phyloP scores from a whole-genome alignment of 2,113 vertebrate genomes.

The Mastomys coucha region DNA sequence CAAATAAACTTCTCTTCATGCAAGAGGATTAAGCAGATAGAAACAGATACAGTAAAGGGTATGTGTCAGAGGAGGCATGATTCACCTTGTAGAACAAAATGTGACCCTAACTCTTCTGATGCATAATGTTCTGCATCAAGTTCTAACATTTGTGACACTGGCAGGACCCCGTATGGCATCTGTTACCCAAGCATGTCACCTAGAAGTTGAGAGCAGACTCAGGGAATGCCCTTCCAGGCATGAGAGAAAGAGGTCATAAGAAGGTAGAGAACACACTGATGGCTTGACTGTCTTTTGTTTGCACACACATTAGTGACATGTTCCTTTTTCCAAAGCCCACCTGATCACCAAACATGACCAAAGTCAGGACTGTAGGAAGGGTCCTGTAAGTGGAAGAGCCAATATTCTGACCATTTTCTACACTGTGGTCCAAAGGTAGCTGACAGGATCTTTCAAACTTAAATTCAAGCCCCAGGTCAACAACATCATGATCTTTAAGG shows the following conservation, averaged over 20 bases:
- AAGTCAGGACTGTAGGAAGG: not conserved
- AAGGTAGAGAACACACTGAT: not conserved
- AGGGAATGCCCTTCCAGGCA: not conserved
- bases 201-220: not conserved
- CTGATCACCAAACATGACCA: not conserved
- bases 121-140: not conserved
- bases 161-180: not conserved
- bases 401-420: not conserved
- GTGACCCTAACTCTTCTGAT: not conserved
- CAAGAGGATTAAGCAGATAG: not conserved
- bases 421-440: not conserved
- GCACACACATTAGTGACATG: not conserved
- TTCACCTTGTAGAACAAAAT: not conserved
- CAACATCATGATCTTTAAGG: not conserved
- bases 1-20: constrained; percentile 2
- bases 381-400: not conserved
- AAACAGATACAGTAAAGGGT: not conserved
- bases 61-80: not conserved
- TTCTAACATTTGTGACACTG: not conserved
- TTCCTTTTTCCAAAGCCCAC: not conserved
- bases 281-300: not conserved
- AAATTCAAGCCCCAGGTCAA: not conserved
- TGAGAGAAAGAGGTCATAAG: not conserved
- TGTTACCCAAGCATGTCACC: not conserved
- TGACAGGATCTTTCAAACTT: not conserved